Conservation (phyloP, 2,797 vertebrate genomes). For the Hemibagrus guttatus region DNA sequence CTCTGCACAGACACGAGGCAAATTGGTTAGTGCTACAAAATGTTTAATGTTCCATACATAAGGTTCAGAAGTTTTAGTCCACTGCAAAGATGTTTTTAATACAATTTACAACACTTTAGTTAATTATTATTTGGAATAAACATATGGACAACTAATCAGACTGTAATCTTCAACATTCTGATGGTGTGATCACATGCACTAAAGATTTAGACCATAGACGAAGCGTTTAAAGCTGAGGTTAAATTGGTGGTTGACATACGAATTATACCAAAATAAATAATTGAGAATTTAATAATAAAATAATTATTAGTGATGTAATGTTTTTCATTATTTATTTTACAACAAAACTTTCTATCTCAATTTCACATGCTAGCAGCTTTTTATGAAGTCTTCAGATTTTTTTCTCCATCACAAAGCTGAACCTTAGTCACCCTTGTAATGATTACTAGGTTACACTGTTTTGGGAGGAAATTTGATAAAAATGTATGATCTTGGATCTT, state of each 20-base stretch:
- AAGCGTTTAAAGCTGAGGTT: background rate
- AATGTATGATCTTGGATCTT: constrained; percentile 13
- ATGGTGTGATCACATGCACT: background rate
- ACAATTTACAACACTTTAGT: background rate
- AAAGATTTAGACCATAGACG: background rate
- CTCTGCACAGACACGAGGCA: constrained; percentile 94
- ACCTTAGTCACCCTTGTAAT: background rate
- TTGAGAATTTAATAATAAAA: too few relatives aligned
- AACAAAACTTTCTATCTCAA: background rate
- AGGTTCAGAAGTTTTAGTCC: background rate
- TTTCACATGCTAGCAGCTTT: background rate
- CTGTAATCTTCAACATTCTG: background rate
- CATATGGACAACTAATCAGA: background rate
- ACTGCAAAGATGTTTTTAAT: background rate
- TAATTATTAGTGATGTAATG: background rate
- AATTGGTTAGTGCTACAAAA: constrained; percentile 79
- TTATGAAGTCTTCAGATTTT: background rate
- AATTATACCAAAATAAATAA: too few relatives aligned
- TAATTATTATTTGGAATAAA: background rate
- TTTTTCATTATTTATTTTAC: background rate
- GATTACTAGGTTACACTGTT: background rate
- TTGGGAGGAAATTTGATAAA: background rate
- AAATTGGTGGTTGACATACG: background rate
- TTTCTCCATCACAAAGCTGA: too few relatives aligned
- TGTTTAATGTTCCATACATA: background rate